phyloP scores from a whole-genome alignment of 2,888 invertebrate genomes.

The Phania funesta region DNA sequence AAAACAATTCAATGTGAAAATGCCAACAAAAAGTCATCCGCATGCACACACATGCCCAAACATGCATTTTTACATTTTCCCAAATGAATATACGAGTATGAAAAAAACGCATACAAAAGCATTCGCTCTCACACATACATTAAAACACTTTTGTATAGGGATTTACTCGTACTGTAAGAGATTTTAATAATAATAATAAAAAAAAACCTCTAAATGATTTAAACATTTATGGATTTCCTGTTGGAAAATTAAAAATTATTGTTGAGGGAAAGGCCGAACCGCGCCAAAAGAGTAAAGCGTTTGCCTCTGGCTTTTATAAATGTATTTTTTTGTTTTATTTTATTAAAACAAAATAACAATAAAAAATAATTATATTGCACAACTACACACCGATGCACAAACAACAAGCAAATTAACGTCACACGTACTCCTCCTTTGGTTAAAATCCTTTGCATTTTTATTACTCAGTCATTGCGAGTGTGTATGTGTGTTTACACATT shows the following conservation, averaged over 20 bases:
- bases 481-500: neutral
- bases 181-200: neutral
- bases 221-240: constrained; percentile 60
- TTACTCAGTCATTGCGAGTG: neutral
- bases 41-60: neutral
- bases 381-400: neutral
- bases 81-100: neutral
- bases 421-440: neutral
- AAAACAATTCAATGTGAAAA: constrained; percentile 42
- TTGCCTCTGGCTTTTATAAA: constrained; percentile 21
- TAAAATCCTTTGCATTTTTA: constrained; percentile 45
- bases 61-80: constrained; percentile 2
- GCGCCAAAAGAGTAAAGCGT: constrained; percentile 7
- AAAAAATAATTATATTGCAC: constrained; percentile 59
- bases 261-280: neutral
- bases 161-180: neutral
- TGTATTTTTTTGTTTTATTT: constrained; percentile 3
- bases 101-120: neutral
- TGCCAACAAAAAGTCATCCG: neutral
- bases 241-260: constrained; percentile 51
- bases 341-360: constrained; percentile 27
- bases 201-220: constrained; percentile 51
- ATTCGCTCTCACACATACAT: neutral
- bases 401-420: neutral
- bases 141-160: neutral